Conservation (phyloP, 2,888 invertebrate genomes). For the Baccha elongata region DNA sequence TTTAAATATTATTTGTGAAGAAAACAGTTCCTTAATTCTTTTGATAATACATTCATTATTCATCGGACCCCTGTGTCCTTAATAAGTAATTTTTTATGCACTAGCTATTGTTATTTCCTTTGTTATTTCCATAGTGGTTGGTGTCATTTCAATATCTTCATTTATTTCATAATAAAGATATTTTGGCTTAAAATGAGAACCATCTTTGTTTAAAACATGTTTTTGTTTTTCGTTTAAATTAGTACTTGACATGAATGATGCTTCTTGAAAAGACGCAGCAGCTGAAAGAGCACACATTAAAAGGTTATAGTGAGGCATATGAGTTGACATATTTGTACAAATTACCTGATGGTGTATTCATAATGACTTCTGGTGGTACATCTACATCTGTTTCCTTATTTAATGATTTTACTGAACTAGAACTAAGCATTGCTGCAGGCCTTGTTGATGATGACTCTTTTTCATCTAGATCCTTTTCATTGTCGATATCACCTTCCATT, state of each 20-base stretch:
- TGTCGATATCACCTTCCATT: slow-evolving; percentile 8
- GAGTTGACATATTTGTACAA: neutral
- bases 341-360: slow-evolving; percentile 75
- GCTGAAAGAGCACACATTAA: neutral
- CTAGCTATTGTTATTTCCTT: slow-evolving; percentile 63
- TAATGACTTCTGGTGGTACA: slow-evolving; percentile 54
- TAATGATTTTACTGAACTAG: slow-evolving; percentile 50
- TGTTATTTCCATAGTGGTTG: slow-evolving; percentile 64
- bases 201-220: slow-evolving; percentile 75
- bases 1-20: no score
- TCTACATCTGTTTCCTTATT: slow-evolving; percentile 2
- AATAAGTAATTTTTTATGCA: neutral
- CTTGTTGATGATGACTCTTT: neutral
- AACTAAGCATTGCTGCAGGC: slow-evolving; percentile 13
- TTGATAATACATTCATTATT: no score
- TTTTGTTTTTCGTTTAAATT: slow-evolving; percentile 77
- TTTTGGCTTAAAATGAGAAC: slow-evolving; percentile 77
- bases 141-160: slow-evolving; percentile 62
- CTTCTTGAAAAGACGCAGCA: slow-evolving; percentile 77
- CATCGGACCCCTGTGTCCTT: neutral
- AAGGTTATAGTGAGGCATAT: no score
- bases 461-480: neutral
- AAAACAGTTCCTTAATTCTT: no score
- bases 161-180: slow-evolving; percentile 78
- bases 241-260: slow-evolving; percentile 77